phyloP scores from a whole-genome alignment of 2,797 vertebrate species.

The Cryptoprocta ferox region DNA sequence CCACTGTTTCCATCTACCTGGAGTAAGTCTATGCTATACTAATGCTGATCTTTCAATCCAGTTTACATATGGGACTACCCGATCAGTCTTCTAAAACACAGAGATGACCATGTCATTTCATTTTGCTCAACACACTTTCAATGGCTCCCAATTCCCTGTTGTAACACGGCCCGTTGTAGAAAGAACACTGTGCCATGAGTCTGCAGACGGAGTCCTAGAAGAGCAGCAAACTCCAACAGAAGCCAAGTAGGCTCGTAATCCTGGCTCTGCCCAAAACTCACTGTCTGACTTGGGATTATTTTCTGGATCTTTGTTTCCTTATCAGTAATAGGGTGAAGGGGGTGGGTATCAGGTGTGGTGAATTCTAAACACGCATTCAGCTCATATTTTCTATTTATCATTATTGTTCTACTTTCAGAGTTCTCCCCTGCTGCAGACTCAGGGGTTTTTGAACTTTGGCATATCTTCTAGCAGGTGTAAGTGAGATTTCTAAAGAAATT shows the following conservation, averaged over 20 bases:
- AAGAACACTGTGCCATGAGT: background rate
- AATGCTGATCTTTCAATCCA: background rate
- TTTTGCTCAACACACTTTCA: background rate
- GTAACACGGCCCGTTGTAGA: background rate
- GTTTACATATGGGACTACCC: background rate
- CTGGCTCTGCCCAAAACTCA: background rate
- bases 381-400: background rate
- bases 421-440: background rate
- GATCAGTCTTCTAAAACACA: background rate
- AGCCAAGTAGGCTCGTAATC: background rate
- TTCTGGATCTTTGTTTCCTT: background rate
- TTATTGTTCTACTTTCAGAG: slow-evolving; percentile 7
- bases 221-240: background rate
- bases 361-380: background rate
- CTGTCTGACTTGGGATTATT: background rate
- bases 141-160: background rate
- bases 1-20: background rate
- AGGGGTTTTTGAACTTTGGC: background rate
- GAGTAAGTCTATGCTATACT: background rate
- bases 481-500: slow-evolving; percentile 36
- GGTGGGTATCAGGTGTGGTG: background rate
- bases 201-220: background rate
- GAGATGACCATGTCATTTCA: background rate
- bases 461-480: background rate
- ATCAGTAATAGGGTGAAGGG: background rate